Conservation (phyloP, 2,113 vertebrate genomes). For the Myiopsitta monachus region DNA sequence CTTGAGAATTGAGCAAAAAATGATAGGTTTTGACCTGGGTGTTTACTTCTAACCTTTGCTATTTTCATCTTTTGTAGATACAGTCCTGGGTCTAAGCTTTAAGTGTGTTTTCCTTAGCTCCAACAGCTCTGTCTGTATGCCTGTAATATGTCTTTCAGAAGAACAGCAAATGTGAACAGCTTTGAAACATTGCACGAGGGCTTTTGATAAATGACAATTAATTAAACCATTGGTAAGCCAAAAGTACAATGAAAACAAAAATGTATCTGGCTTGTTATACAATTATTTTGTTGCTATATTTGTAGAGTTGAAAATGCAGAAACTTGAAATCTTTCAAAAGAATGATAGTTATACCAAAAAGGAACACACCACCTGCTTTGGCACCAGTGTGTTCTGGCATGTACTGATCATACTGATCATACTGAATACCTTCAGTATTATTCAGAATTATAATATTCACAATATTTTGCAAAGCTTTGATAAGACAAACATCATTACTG, state of each 20-base stretch:
- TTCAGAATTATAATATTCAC: too few species aligned
- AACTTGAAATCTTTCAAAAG: conserved; percentile 24
- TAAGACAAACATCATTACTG: neutral
- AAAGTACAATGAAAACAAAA: neutral
- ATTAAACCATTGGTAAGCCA: neutral
- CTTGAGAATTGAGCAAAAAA: neutral
- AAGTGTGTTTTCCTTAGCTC: neutral
- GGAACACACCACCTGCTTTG: neutral
- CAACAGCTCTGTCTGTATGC: neutral
- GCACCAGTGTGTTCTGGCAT: neutral
- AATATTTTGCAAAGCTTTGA: neutral
- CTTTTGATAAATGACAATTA: neutral
- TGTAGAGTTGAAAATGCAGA: neutral
- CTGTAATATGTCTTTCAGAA: neutral
- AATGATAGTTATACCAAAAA: neutral
- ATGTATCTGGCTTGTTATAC: neutral
- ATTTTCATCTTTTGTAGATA: neutral
- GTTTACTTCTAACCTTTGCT: neutral
- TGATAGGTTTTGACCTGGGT: neutral
- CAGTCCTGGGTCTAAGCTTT: neutral
- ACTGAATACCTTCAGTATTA: conserved; percentile 10
- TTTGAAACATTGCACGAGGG: neutral
- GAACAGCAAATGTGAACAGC: neutral
- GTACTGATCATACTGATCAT: neutral
- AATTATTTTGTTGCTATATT: conserved; percentile 7